Evolutionary conservation across 92 coral and sea anemone genomes (phyloP), one percentile per base, ranked within the genome.

Genomic region (Galaxea fascicularis): DNA sequence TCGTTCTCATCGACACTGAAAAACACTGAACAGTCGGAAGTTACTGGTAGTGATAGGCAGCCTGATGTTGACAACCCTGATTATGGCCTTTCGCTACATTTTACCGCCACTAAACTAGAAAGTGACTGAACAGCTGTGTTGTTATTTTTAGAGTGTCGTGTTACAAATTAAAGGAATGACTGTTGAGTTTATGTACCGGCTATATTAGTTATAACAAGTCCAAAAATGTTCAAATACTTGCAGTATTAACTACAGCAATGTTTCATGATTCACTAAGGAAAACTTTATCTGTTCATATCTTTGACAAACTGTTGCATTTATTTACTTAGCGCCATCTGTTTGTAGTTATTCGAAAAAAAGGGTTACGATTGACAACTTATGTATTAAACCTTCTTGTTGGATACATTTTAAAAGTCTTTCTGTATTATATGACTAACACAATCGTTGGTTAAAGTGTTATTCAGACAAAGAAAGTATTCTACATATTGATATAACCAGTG

Each of bases 21-120:
- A n/a, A 25, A 13, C 47, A 65, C 58, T 58, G 56, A 44, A 12
- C 22, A 73, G 52, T 64, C 58, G 13, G 12, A 24, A 53, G 15
- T 53, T 53, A 53, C 59, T 15, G 4, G 18, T 53, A 16, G 8
- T n/a, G 5, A 9, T 66, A 26, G n/a, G 18, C 10, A 66, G 47
- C 72, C 46, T 30, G 49, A 29, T 66, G 30, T 71, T 63, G 73
- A 51, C 21, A 64, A 83, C 30, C 53, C 83, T 24, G 88, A 84
- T 22, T 74, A 75, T 70, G 74, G 82, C 59, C 74, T 84, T 21
- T 56, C 88, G 35, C 59, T 84, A n/a, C 74, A 74, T 12, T 84
- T 84, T 31, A 84, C 79, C 13, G 88, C 82, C 0, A 74, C 88
- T 13, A 41, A 84, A 69, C 28, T 84, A 21, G 66, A 62, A 30